Percentiles rank a stretch among this genome's conserved stretches.
Evolutionary conservation across 2,113 vertebrate genomes (phyloP).

Genomic region (Oenanthe oenanthe): DNA sequence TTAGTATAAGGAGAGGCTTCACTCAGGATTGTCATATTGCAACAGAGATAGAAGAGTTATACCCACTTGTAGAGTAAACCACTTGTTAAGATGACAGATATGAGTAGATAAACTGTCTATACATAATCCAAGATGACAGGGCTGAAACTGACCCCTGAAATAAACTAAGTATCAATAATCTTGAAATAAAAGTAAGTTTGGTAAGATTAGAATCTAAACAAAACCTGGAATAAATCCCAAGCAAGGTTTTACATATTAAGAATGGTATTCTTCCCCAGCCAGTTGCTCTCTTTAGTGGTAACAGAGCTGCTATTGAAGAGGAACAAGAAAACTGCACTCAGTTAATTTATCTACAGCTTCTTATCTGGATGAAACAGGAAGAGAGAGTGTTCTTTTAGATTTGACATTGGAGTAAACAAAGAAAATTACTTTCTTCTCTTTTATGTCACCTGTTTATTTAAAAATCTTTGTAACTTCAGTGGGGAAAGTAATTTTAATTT

Average conservation of each 20-base stretch:
- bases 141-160: background rate
- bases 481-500: background rate
- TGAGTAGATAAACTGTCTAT: background rate
- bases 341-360: background rate
- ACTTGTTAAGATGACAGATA: background rate
- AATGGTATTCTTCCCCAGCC: background rate
- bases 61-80: background rate
- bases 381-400: background rate
- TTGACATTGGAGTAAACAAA: background rate
- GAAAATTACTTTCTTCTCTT: background rate
- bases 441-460: background rate
- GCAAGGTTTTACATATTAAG: background rate
- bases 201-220: background rate
- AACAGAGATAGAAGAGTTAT: background rate
- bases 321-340: background rate
- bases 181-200: background rate
- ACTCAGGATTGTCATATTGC: background rate
- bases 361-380: background rate
- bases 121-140: background rate
- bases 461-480: background rate
- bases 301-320: background rate
- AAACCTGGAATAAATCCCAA: background rate
- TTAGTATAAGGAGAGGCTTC: background rate
- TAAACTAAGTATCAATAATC: background rate
- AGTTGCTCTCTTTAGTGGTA: background rate